A percentile compares a stretch with the other conserved stretches of the same genome.
These are phyloP conservation scores for Gnatocerus cornutus DNA, from an alignment of 2,888 invertebrate species.

Conservation along the genomic window DNA sequence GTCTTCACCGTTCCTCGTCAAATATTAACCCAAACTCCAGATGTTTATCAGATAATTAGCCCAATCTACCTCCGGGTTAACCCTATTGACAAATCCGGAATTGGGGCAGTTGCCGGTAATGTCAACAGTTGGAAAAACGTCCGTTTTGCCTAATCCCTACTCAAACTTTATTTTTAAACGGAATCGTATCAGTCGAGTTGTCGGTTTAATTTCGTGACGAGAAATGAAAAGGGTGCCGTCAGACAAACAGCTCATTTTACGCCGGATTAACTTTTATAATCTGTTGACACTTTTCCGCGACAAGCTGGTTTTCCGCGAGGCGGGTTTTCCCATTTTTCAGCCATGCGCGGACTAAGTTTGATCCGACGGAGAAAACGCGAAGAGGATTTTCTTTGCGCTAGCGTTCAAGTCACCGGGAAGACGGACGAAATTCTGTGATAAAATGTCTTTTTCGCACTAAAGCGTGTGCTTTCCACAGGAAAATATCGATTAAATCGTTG, in stretches of 20 bases:
- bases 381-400: slow-evolving; percentile 56
- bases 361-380: slow-evolving; percentile 23
- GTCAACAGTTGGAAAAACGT: slow-evolving; percentile 39
- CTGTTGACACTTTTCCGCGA: slow-evolving; percentile 68
- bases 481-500: too few species aligned
- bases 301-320: slow-evolving; percentile 58
- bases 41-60: slow-evolving; percentile 19
- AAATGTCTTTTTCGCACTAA: too few species aligned
- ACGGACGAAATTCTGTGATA: not conserved
- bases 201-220: slow-evolving; percentile 50
- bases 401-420: slow-evolving; percentile 56
- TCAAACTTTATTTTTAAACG: slow-evolving; percentile 44
- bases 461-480: too few species aligned
- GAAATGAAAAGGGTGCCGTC: slow-evolving; percentile 62
- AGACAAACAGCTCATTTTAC: slow-evolving; percentile 68
- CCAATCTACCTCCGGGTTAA: slow-evolving; percentile 15
- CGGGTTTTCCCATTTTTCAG: slow-evolving; percentile 37
- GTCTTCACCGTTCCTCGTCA: not conserved
- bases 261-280: slow-evolving; percentile 69
- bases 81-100: slow-evolving; percentile 22
- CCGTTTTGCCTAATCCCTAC: slow-evolving; percentile 34
- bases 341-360: slow-evolving; percentile 29
- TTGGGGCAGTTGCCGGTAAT: slow-evolving; percentile 14
- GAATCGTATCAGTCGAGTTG: slow-evolving; percentile 35
- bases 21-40: slow-evolving; percentile 4